Conservation (phyloP, 2,113 vertebrate species). For the Thomomys bottae region DNA sequence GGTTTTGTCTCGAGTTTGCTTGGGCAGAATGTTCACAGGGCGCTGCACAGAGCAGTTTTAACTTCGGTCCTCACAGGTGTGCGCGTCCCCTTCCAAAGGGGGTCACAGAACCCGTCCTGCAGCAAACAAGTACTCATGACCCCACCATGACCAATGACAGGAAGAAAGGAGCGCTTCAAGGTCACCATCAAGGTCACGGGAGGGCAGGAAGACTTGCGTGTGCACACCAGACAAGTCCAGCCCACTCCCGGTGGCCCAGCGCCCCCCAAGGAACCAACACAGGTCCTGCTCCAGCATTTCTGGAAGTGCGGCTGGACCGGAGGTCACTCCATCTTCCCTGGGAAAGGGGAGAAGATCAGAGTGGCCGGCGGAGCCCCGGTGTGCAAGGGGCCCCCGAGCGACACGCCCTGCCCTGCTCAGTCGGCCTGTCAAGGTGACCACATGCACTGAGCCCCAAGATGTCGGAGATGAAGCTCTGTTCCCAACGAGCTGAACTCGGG, state of each 20-base stretch:
- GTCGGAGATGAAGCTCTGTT: neutral
- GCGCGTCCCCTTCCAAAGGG: constrained; percentile 1
- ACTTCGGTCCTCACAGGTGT: constrained; percentile 60
- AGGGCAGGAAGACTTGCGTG: neutral
- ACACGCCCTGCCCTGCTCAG: neutral
- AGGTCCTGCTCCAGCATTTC: neutral
- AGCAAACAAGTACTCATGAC: constrained; percentile 61
- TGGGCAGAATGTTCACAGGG: neutral
- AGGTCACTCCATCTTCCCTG: neutral
- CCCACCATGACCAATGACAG: too few relatives aligned
- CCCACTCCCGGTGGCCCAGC: accelerated
- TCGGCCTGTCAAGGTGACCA: neutral
- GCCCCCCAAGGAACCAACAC: neutral
- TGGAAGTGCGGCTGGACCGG: neutral
- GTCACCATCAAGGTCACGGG: constrained; percentile 40
- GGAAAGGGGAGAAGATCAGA: neutral
- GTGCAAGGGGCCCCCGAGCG: too few relatives aligned
- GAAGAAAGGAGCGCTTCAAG: neutral
- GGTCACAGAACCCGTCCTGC: constrained; percentile 59
- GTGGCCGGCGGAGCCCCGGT: too few relatives aligned
- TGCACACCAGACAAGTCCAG: too few relatives aligned
- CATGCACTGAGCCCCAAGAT: neutral
- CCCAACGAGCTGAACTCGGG: neutral
- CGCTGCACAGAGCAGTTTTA: constrained; percentile 35
- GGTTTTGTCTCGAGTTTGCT: neutral